Evolutionary conservation across 2,888 invertebrate genomes (phyloP).

Genomic region (Tanypteryx hageni): DNA sequence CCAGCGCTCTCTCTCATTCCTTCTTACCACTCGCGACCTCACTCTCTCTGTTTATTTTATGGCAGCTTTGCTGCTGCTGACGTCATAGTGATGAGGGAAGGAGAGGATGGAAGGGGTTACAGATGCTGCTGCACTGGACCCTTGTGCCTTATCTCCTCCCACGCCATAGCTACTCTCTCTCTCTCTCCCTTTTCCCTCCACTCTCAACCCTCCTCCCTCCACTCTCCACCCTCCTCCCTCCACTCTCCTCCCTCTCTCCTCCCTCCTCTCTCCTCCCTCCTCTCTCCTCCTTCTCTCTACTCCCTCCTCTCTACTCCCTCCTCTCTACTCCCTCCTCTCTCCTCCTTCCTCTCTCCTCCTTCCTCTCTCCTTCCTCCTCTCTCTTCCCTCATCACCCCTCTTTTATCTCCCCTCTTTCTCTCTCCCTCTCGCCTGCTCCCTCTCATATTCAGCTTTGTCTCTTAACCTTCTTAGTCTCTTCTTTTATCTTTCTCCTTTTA

Average conservation of each 20-base stretch:
- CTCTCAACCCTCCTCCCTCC: no score
- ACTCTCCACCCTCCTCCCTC: neutral
- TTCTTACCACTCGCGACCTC: neutral
- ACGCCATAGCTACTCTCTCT: neutral
- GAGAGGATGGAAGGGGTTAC: slow-evolving; percentile 2
- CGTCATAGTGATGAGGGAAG: neutral
- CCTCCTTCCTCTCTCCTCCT: neutral
- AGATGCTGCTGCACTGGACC: slow-evolving; percentile 57
- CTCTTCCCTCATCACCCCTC: neutral
- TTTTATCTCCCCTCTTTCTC: neutral
- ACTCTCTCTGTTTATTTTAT: slow-evolving; percentile 32
- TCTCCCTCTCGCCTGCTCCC: neutral
- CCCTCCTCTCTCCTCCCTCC: neutral
- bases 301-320: neutral
- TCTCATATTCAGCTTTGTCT: neutral
- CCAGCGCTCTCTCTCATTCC: neutral
- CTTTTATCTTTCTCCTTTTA: neutral
- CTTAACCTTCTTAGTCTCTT: neutral
- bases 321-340: neutral
- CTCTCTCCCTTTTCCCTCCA: no score
- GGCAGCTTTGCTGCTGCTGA: slow-evolving; percentile 22
- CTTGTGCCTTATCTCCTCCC: neutral
- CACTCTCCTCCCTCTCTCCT: neutral
- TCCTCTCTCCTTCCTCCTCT: neutral
- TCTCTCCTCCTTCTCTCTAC: neutral